Percentiles rank a stretch among this genome's conserved stretches.
Evolutionary conservation across 2,888 invertebrate genomes (phyloP).

Genomic region (Lacanobia wlatinum): DNA sequence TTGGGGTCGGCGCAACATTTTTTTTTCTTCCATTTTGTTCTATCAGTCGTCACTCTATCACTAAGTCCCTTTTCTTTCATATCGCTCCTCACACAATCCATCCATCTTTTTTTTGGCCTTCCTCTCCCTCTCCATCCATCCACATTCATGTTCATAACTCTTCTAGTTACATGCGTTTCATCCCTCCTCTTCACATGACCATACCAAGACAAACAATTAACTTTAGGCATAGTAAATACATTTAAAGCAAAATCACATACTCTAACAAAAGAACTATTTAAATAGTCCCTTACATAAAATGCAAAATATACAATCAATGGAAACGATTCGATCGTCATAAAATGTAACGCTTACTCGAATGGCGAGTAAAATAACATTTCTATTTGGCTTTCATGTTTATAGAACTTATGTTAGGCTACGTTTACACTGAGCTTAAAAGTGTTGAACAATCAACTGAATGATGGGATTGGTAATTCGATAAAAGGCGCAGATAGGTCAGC

Average conservation of each 20-base stretch:
- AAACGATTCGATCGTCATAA: conserved; percentile 52
- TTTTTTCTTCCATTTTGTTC: too few relatives aligned
- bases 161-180: too few relatives aligned
- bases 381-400: conserved; percentile 39
- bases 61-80: too few relatives aligned
- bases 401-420: conserved; percentile 19
- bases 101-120: too few relatives aligned
- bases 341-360: conserved; percentile 46
- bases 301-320: conserved; percentile 46
- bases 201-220: too few relatives aligned
- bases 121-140: too few relatives aligned
- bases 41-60: too few relatives aligned
- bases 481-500: not conserved
- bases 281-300: conserved; percentile 41
- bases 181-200: too few relatives aligned
- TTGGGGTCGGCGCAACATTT: too few relatives aligned
- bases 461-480: too few relatives aligned
- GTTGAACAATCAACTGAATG: not conserved
- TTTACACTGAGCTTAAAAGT: not conserved
- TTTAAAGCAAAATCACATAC: conserved; percentile 10
- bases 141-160: too few relatives aligned
- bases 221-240: conserved; percentile 1
- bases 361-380: conserved; percentile 49
- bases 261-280: conserved; percentile 36
- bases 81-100: too few relatives aligned